phyloP scores from a whole-genome alignment of 2,888 invertebrate genomes.

The Panopea generosa region DNA sequence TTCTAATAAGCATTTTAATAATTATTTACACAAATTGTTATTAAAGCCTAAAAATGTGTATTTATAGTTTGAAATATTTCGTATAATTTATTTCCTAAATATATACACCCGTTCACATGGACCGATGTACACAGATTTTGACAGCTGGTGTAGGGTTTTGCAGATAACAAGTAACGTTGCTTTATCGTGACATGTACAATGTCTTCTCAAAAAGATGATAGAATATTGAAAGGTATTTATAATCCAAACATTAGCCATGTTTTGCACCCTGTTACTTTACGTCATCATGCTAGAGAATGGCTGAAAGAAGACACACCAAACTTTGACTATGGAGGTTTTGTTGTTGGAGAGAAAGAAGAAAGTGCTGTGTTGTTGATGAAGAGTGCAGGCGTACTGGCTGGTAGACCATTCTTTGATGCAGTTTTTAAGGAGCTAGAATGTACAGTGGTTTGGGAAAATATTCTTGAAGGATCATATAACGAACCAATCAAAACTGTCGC shows the following conservation, averaged over 20 bases:
- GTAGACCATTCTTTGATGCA: constrained; percentile 85
- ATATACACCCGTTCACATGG: no score
- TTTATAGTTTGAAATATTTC: no score
- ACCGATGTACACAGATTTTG: no score
- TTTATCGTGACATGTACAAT: constrained; percentile 11
- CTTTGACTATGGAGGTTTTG: constrained; percentile 84
- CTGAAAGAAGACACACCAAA: constrained; percentile 83
- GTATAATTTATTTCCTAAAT: no score
- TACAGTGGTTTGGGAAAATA: constrained; percentile 80
- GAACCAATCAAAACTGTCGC: constrained; percentile 79
- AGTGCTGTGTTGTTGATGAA: constrained; percentile 81
- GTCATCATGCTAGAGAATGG: constrained; percentile 81
- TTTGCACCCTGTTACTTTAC: constrained; percentile 83
- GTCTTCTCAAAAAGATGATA: constrained; percentile 34
- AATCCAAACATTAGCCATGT: constrained; percentile 66
- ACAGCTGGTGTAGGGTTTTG: no score
- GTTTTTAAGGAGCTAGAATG: constrained; percentile 84
- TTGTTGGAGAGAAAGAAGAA: constrained; percentile 83
- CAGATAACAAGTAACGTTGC: no score
- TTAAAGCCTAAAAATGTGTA: no score
- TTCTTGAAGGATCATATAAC: constrained; percentile 79
- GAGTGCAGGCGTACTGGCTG: constrained; percentile 84
- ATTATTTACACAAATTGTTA: no score
- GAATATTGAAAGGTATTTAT: constrained; percentile 59
- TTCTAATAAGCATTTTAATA: no score